Evolutionary conservation across 2,888 invertebrate species (phyloP).

Genomic region (Tridacna gigas): DNA sequence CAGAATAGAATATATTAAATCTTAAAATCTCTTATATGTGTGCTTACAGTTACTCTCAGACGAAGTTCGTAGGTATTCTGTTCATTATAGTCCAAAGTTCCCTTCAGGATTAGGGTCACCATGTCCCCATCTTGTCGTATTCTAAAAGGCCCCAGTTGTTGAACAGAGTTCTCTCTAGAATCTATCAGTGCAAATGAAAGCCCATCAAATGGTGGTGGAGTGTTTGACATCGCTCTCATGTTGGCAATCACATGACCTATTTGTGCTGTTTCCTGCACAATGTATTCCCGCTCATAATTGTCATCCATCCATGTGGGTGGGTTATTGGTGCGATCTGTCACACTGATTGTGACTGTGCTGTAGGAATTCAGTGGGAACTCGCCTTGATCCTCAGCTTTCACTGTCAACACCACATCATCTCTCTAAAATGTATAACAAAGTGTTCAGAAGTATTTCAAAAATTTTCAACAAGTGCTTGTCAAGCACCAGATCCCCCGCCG

Average conservation of each 20-base stretch:
- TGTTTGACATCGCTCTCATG: constrained; percentile 74
- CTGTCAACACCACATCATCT: constrained; percentile 85
- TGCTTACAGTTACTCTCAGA: constrained; percentile 76
- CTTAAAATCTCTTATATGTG: background rate
- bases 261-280: constrained; percentile 98
- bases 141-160: constrained; percentile 66
- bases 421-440: constrained; percentile 14
- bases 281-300: constrained; percentile 86
- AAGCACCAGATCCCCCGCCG: no score
- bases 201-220: constrained; percentile 65
- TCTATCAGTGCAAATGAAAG: constrained; percentile 71
- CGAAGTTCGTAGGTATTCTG: constrained; percentile 72
- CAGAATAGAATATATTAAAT: no score
- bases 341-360: constrained; percentile 99
- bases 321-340: constrained; percentile 88
- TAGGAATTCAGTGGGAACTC: constrained; percentile 95
- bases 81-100: constrained; percentile 74
- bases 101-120: constrained; percentile 72
- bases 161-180: constrained; percentile 63
- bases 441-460: no score
- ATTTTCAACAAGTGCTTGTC: no score
- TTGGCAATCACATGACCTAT: constrained; percentile 89
- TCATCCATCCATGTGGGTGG: constrained; percentile 74
- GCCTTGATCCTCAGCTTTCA: constrained; percentile 99
- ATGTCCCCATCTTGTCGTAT: constrained; percentile 63